Base-by-base conservation (phyloP, 1,140 invertebrate genomes). In the Condylostylus longicornis region DNA sequence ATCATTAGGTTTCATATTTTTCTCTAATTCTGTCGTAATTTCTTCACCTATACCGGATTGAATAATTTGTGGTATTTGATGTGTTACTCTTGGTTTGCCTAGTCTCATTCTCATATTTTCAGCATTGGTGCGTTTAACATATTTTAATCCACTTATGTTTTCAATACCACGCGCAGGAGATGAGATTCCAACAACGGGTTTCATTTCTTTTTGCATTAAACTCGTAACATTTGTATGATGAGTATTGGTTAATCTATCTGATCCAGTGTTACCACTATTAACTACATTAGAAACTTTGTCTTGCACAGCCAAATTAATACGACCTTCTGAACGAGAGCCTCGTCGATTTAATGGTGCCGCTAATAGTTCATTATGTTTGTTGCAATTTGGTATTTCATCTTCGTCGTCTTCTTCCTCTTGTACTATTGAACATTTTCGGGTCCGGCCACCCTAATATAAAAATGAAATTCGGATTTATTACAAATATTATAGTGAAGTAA, bases 391-490 rank as follows among this genome's bases (percentile, higher is more conserved):
- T 27, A 45, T 38, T n/a, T 63, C 66, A 41, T 70, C 76, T 54
- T 79, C 77, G 47, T 80, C 78, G 46, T 83, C 82, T 46, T 86
- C 82, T 50, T 84, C 83, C 60, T 86, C 84, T 45, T 77, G 77
- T 6, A 88, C 85, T 46, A 89, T 87, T 47, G 82, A 85, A 62
- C 84, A 90, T 53, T 90, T 88, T 31, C 84, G 69, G 21, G 72
- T 73, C 32, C 83, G 46, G 19, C 59, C 58, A 33, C 53, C 53
- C 49, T 59, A 14, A 38, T 17, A 32, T 17, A 36, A 10, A 12
- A 30, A 29, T n/a, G 12, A 30, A 38, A 9, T 31, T 13, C 9
- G 7, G 6, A 31, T 7, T 31, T 31, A 31, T 17, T 7, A 9
- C 7, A 7, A 6, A 8, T 31, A 6, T 31, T 13, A 13, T 31